Conservation (phyloP, 2,888 invertebrate genomes). For the Caenorhabditis virilis region DNA sequence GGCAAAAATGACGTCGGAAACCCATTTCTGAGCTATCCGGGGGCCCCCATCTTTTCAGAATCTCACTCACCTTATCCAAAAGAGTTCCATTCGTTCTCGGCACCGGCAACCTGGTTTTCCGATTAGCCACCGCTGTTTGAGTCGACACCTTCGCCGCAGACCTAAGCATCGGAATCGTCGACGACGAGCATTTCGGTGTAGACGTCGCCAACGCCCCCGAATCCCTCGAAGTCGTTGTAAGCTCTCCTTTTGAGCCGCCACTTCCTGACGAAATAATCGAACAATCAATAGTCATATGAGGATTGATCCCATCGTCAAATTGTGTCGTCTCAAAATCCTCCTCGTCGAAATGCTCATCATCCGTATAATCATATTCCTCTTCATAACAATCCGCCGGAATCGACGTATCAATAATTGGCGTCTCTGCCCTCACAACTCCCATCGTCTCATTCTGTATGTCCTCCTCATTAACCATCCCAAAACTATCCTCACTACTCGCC, state of each 20-base stretch:
- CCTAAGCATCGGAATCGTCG: slow-evolving; percentile 13
- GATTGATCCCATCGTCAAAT: slow-evolving; percentile 23
- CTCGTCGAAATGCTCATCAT: slow-evolving; percentile 19
- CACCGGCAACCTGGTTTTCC: slow-evolving; percentile 23
- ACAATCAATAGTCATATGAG: slow-evolving; percentile 36
- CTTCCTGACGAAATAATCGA: slow-evolving; percentile 22
- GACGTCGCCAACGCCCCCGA: slow-evolving; percentile 25
- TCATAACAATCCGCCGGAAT: slow-evolving; percentile 29
- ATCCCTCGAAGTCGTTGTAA: not conserved
- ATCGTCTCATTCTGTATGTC: slow-evolving; percentile 3
- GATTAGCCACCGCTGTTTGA: not conserved
- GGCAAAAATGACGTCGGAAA: not conserved
- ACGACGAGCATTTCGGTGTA: slow-evolving; percentile 25
- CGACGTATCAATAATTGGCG: slow-evolving; percentile 11
- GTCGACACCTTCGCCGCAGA: slow-evolving; percentile 12
- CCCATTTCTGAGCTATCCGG: too few species aligned
- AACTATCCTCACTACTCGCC: slow-evolving; percentile 31
- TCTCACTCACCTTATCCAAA: slow-evolving; percentile 16
- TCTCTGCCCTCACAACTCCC: slow-evolving; percentile 4
- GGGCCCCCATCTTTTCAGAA: too few species aligned
- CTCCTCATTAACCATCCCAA: slow-evolving; percentile 5
- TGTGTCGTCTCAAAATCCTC: slow-evolving; percentile 31
- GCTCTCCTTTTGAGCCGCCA: slow-evolving; percentile 9
- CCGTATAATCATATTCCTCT: slow-evolving; percentile 13
- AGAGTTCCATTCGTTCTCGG: slow-evolving; percentile 25